phyloP scores from a whole-genome alignment of 2,113 vertebrate species.

The Crotalus tigris region DNA sequence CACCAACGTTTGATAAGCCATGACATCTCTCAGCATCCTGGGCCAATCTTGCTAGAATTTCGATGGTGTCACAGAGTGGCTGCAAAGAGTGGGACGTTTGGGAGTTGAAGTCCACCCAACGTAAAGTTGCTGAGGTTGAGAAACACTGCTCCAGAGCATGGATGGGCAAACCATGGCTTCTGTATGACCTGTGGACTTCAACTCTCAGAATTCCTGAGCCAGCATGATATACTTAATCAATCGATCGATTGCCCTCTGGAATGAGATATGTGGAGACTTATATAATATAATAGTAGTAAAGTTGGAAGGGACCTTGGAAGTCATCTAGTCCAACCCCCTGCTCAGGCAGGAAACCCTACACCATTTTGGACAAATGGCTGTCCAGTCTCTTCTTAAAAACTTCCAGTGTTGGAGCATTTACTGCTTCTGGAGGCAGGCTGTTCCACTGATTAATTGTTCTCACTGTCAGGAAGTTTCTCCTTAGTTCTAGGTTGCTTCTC shows the following conservation, averaged over 20 bases:
- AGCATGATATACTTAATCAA: background rate
- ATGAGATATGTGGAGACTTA: background rate
- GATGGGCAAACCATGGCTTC: background rate
- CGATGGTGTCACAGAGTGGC: too few species aligned
- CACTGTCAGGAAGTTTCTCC: too few species aligned
- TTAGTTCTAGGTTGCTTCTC: too few species aligned
- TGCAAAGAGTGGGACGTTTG: background rate
- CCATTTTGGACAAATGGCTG: too few species aligned
- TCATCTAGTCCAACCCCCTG: too few species aligned
- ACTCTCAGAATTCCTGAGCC: background rate
- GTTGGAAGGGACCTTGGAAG: too few species aligned
- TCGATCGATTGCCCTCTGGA: background rate
- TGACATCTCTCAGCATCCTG: background rate
- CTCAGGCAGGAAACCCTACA: too few species aligned
- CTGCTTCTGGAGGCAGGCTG: too few species aligned
- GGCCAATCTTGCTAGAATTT: background rate
- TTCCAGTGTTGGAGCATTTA: too few species aligned
- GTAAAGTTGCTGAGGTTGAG: background rate
- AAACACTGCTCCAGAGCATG: background rate
- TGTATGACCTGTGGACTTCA: background rate
- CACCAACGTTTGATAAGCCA: background rate
- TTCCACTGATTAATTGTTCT: too few species aligned
- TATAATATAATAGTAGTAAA: too few species aligned
- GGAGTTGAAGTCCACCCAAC: background rate
- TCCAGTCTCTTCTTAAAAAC: too few species aligned